Conservation (phyloP, 2,888 invertebrate genomes). For the Erebia aethiops region DNA sequence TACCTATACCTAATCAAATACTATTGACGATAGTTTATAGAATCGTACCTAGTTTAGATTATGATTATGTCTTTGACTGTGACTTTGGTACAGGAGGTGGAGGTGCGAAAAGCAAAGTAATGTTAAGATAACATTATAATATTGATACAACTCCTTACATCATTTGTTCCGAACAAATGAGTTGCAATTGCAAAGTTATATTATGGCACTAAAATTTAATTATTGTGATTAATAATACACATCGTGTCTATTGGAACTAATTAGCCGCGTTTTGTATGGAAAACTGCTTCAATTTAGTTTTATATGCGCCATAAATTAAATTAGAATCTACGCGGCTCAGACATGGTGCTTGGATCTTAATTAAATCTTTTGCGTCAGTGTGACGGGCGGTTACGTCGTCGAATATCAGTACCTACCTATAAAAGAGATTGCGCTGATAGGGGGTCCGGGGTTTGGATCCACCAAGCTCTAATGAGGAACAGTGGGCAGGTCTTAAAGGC, state of each 20-base stretch:
- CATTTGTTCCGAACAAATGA: conserved; percentile 18
- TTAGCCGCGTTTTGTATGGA: conserved; percentile 37
- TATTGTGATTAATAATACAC: conserved; percentile 23
- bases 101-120: not conserved
- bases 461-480: too few relatives aligned
- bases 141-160: too few relatives aligned
- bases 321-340: conserved; percentile 35
- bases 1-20: too few relatives aligned
- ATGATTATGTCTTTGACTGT: too few relatives aligned
- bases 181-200: not conserved
- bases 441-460: too few relatives aligned
- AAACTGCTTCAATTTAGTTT: conserved; percentile 39
- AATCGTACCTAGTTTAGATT: too few relatives aligned
- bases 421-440: too few relatives aligned
- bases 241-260: conserved; percentile 33
- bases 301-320: conserved; percentile 38
- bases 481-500: too few relatives aligned
- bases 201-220: conserved; percentile 23
- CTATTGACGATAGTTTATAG: too few relatives aligned
- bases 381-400: conserved; percentile 21
- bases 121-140: too few relatives aligned
- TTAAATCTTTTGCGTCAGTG: conserved; percentile 40
- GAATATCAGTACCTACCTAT: conserved; percentile 9
- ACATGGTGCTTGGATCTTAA: conserved; percentile 35
- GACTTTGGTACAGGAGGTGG: too few relatives aligned